phyloP scores from a whole-genome alignment of 2,888 invertebrate genomes.

The Leptinotarsa tumamoca region DNA sequence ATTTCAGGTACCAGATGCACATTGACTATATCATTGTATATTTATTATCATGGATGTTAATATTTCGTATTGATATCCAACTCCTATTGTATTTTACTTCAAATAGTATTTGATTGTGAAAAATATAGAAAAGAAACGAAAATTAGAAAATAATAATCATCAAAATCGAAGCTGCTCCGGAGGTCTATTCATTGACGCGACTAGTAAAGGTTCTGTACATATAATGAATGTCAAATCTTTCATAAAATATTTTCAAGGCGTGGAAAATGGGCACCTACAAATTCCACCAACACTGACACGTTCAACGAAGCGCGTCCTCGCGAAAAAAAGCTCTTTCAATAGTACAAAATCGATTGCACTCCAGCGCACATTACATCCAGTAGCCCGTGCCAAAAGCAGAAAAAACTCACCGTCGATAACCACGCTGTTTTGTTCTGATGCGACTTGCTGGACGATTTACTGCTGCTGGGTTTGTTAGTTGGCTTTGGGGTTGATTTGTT shows the following conservation, averaged over 20 bases:
- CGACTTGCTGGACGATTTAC: conserved; percentile 42
- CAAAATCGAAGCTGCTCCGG: too few species aligned
- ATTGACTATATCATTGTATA: too few species aligned
- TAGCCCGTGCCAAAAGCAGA: background rate
- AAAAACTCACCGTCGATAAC: conserved; percentile 41
- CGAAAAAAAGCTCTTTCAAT: background rate
- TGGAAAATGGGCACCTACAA: background rate
- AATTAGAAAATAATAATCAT: too few species aligned
- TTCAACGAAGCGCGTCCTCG: background rate
- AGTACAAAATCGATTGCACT: conserved; percentile 7
- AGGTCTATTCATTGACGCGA: too few species aligned
- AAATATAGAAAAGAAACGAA: too few species aligned
- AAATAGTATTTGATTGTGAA: too few species aligned
- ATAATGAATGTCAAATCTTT: too few species aligned
- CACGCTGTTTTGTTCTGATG: conserved; percentile 39
- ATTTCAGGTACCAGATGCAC: too few species aligned
- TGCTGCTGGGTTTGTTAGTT: conserved; percentile 35
- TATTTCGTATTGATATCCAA: too few species aligned
- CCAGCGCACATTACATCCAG: background rate
- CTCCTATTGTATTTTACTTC: too few species aligned
- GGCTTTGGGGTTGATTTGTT: conserved; percentile 56
- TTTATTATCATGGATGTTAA: too few species aligned
- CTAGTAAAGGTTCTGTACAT: too few species aligned
- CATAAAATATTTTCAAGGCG: background rate
- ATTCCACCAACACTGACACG: background rate